These are phyloP conservation scores for Enteromius paludinosus DNA, from an alignment of 2,797 vertebrate species.

Conservation along the genomic window DNA sequence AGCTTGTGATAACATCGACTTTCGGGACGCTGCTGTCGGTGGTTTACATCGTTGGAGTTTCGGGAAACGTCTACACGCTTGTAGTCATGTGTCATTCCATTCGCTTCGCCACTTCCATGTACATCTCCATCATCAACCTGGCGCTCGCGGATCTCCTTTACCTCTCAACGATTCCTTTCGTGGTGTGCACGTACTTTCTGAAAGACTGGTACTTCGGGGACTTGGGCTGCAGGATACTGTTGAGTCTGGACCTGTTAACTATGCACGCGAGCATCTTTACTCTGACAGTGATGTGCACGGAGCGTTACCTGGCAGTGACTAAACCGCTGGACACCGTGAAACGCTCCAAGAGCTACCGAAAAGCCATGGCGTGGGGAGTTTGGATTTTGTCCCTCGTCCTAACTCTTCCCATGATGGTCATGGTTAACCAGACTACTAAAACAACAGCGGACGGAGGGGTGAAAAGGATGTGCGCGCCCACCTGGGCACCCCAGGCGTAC, in stretches of 20 bases:
- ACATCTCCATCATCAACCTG: slow-evolving; percentile 91
- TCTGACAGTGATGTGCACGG: slow-evolving; percentile 89
- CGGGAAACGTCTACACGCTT: slow-evolving; percentile 90
- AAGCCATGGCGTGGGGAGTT: slow-evolving; percentile 82
- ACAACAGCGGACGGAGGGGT: slow-evolving; percentile 73
- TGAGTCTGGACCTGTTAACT: slow-evolving; percentile 92
- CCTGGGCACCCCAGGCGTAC: slow-evolving; percentile 86
- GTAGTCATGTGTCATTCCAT: slow-evolving; percentile 91
- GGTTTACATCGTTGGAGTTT: slow-evolving; percentile 86
- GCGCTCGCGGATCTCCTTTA: slow-evolving; percentile 91
- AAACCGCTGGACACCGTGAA: slow-evolving; percentile 85
- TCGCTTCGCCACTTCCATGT: slow-evolving; percentile 87
- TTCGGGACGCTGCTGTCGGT: slow-evolving; percentile 87
- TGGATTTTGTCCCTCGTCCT: slow-evolving; percentile 87
- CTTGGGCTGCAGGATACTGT: slow-evolving; percentile 87
- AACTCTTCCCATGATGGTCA: slow-evolving; percentile 88
- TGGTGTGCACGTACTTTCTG: slow-evolving; percentile 89
- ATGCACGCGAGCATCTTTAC: slow-evolving; percentile 96
- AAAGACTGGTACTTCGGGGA: slow-evolving; percentile 95
- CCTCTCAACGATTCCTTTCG: slow-evolving; percentile 92
- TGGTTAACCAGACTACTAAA: slow-evolving; percentile 84
- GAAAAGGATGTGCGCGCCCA: slow-evolving; percentile 88
- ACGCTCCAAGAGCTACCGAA: slow-evolving; percentile 84
- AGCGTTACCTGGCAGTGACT: slow-evolving; percentile 90
- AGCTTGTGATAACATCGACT: slow-evolving; percentile 84